phyloP scores from a whole-genome alignment of 2,797 vertebrate species.

The Cyclura pinguis region DNA sequence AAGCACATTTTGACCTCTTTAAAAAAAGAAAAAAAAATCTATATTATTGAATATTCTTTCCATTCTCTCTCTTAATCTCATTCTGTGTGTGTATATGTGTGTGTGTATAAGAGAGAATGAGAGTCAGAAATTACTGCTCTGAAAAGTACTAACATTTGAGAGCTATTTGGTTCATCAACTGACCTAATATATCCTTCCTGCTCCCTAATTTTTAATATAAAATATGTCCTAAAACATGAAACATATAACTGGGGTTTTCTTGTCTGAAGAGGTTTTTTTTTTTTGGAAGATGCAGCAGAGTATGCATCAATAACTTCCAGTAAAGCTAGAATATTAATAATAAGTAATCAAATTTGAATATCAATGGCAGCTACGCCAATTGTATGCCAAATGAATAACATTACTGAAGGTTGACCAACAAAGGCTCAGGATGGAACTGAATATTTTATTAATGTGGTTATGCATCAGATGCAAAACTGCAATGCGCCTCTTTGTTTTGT shows the following conservation, averaged over 20 bases:
- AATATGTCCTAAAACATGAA: not conserved
- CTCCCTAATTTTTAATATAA: not conserved
- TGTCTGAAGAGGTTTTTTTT: not conserved
- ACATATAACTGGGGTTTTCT: not conserved
- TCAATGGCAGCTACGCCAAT: not conserved
- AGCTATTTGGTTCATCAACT: not conserved
- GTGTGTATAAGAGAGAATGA: not conserved
- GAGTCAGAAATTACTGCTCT: not conserved
- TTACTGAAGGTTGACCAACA: not conserved
- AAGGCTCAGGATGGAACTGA: not conserved
- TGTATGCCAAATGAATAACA: not conserved
- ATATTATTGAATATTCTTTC: too few relatives aligned
- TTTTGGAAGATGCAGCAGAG: conserved; percentile 10
- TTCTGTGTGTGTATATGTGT: not conserved
- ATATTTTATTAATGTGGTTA: conserved; percentile 29
- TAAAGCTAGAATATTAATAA: conserved; percentile 30
- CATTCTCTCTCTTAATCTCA: too few relatives aligned
- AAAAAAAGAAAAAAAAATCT: too few relatives aligned
- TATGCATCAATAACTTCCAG: not conserved
- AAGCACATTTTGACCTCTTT: too few relatives aligned
- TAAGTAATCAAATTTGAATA: not conserved
- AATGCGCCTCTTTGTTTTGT: conserved; percentile 34
- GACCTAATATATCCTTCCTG: not conserved
- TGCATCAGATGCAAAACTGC: conserved; percentile 1
- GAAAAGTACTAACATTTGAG: not conserved